Conservation (phyloP, 1,140 invertebrate genomes). For the Mercenaria mercenaria region DNA sequence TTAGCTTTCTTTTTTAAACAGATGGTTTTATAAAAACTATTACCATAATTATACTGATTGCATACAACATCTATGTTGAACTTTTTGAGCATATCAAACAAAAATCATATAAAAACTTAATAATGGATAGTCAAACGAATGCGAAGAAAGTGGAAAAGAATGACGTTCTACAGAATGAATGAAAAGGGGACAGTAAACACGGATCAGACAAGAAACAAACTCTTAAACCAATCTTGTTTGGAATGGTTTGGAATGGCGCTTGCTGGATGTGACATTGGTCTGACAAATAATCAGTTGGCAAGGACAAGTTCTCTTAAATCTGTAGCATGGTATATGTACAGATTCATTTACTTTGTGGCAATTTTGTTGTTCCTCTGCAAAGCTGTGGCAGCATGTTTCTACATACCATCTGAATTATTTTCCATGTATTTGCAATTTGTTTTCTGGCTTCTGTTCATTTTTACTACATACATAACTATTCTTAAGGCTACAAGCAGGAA, state of each 20-base stretch:
- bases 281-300: background rate
- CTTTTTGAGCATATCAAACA: too few species aligned
- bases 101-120: too few species aligned
- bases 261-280: slow-evolving; percentile 13
- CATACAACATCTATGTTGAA: too few species aligned
- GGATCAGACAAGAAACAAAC: background rate
- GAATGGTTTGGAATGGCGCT: background rate
- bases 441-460: background rate
- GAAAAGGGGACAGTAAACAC: background rate
- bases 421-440: background rate
- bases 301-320: background rate
- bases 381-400: background rate
- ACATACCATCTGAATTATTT: background rate
- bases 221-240: background rate
- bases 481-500: background rate
- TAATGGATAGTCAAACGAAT: background rate
- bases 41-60: too few species aligned
- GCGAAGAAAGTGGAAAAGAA: too few species aligned
- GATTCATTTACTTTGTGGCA: background rate
- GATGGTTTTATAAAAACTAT: too few species aligned
- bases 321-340: background rate
- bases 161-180: background rate
- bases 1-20: too few species aligned
- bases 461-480: background rate
- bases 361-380: background rate